A percentile compares a stretch with the other conserved stretches of the same genome.
These are phyloP conservation scores for Lepidurus packardi DNA, from an alignment of 1,140 invertebrate species.

Conservation along the genomic window DNA sequence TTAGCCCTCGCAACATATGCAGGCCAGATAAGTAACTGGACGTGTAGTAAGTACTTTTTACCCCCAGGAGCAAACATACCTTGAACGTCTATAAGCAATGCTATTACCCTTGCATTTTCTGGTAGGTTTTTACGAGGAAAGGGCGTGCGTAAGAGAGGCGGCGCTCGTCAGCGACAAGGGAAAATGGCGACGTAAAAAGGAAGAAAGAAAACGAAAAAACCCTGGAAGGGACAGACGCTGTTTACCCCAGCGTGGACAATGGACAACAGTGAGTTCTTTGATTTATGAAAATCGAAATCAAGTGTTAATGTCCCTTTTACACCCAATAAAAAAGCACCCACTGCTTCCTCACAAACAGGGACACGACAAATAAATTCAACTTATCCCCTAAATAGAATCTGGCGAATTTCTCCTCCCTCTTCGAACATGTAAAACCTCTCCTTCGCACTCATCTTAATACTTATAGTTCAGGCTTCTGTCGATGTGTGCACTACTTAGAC, in stretches of 20 bases:
- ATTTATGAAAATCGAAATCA: slow-evolving; percentile 19
- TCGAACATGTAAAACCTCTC: too few species aligned
- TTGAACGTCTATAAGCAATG: neutral
- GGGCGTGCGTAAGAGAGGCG: neutral
- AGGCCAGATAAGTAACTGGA: neutral
- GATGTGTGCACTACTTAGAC: too few species aligned
- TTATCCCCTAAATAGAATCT: too few species aligned
- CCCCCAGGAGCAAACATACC: neutral
- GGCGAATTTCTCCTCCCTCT: too few species aligned
- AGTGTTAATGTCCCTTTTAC: neutral
- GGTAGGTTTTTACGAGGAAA: neutral
- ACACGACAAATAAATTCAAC: too few species aligned
- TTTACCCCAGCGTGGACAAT: neutral
- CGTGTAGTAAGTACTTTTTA: neutral
- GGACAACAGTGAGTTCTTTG: neutral
- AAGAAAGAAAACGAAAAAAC: neutral
- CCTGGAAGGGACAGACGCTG: neutral
- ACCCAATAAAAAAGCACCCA: neutral
- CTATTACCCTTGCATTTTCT: neutral
- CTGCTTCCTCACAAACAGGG: too few species aligned
- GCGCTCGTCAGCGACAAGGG: neutral
- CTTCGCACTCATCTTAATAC: too few species aligned
- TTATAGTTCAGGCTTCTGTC: too few species aligned
- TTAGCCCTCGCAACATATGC: neutral
- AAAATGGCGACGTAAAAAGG: slow-evolving; percentile 24